Base-by-base conservation (phyloP, 2,113 vertebrate species). In the Crocuta crocuta region DNA sequence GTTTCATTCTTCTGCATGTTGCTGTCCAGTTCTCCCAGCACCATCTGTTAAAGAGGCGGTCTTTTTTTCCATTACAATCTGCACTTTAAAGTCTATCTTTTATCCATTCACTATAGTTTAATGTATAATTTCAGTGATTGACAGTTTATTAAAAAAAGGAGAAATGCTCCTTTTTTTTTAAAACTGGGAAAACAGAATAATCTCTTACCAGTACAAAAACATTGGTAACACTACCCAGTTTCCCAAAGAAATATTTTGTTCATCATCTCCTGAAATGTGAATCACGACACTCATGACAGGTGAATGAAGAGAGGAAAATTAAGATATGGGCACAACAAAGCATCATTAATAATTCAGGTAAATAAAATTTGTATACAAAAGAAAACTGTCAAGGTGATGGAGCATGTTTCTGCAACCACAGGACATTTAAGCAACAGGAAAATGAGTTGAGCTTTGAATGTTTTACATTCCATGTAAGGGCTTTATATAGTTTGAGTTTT, bases 271-370 rank as follows among this genome's bases (percentile, higher is more conserved):
- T 98, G 96, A 99, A 97, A 97, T 97, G 96, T 95, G 97, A 98
- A 98, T 98, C 98, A 98, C 98, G 99, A 98, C 97, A 98, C 97
- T 98, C 93, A 79, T 95, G 98, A 98, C 98, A 99, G 98, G 97
- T 98, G 98, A 98, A 98, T 98, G 98, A 98, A 98, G 98, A 98
- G 95, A 98, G 98, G 93, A 97, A 98, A 99, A 98, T 98, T 99
- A 99, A 98, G 98, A 97, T 98, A 98, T 95, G 96, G 98, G 98
- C 97, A 98, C 98, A 98, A 98, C 98, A 99, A 98, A 98, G 98
- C 85, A 96, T 21, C 98, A 98, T 99, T 99, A 99, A 98, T 99
- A 99, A 99, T 99, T 99, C 98, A 99, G 97, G 83, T 94, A 99
- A 98, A 98, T 99, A 99, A 99, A 98, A 98, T 98, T 97, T 98